Evolutionary conservation across 92 coral and sea anemone genomes (phyloP).

Genomic region (Paragorgia papillata): DNA sequence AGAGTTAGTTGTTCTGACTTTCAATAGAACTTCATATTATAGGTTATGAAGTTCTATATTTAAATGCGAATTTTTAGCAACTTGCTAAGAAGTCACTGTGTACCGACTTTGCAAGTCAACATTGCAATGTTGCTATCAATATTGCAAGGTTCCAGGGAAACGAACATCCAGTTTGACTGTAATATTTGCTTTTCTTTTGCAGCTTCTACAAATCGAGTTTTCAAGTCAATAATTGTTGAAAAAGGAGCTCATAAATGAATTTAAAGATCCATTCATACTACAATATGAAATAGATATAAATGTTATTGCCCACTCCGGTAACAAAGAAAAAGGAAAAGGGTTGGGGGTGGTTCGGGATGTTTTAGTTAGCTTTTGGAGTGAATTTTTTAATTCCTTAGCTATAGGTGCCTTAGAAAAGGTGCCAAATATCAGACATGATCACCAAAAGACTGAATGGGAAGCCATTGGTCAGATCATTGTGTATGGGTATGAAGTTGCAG

Average conservation of each 20-base stretch:
- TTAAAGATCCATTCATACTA: slow-evolving; percentile 34
- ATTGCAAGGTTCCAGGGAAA: too few species aligned
- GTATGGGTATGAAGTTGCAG: slow-evolving; percentile 24
- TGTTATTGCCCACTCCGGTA: slow-evolving; percentile 27
- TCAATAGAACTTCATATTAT: too few species aligned
- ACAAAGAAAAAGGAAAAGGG: slow-evolving; percentile 38
- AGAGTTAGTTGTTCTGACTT: too few species aligned
- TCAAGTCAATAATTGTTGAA: too few species aligned
- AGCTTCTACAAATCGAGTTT: too few species aligned
- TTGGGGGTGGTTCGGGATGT: slow-evolving; percentile 38
- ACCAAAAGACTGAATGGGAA: slow-evolving; percentile 31
- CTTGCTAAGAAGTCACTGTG: too few species aligned
- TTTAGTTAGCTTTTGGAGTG: slow-evolving; percentile 23
- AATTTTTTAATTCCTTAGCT: slow-evolving; percentile 18
- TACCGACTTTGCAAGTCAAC: too few species aligned
- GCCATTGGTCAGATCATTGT: slow-evolving; percentile 32
- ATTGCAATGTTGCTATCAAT: too few species aligned
- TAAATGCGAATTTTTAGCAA: too few species aligned
- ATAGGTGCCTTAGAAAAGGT: slow-evolving; percentile 38
- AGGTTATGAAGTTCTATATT: too few species aligned
- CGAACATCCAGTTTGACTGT: too few species aligned
- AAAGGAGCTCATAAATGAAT: slow-evolving; percentile 31
- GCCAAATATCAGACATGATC: slow-evolving; percentile 30
- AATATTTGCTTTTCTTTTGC: too few species aligned
- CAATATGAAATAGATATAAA: slow-evolving; percentile 13